These are phyloP conservation scores for Geococcyx californianus DNA, from an alignment of 2,113 vertebrate species.

Conservation along the genomic window DNA sequence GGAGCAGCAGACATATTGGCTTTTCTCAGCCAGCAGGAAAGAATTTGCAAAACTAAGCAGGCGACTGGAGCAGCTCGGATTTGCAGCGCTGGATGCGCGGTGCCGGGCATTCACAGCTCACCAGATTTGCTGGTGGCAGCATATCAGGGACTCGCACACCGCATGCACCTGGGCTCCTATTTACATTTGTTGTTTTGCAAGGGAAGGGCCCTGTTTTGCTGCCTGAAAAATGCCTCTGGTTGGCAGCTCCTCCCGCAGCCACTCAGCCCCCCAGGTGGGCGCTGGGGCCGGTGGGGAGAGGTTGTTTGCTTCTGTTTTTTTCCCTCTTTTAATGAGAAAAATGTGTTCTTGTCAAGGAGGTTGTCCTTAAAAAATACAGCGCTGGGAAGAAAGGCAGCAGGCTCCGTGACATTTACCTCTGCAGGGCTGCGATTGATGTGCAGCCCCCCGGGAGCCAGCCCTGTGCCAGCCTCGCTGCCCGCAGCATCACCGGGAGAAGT, in stretches of 20 bases:
- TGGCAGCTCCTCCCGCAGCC: neutral
- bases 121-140: constrained; percentile 56
- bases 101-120: constrained; percentile 45
- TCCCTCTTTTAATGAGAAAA: neutral
- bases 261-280: neutral
- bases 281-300: neutral
- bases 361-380: neutral
- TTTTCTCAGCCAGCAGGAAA: constrained; percentile 67
- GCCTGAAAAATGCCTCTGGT: neutral
- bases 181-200: neutral
- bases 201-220: neutral
- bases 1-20: constrained; percentile 70
- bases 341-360: neutral
- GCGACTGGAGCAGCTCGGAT: constrained; percentile 30
- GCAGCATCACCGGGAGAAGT: neutral
- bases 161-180: constrained; percentile 56
- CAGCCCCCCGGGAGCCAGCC: neutral
- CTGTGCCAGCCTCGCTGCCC: neutral
- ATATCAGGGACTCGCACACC: constrained; percentile 25
- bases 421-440: neutral
- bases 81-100: neutral
- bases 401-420: neutral
- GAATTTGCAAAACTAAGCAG: constrained; percentile 72
- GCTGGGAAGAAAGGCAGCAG: neutral
- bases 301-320: neutral